These are phyloP conservation scores for Paraplagusia blochii DNA, from an alignment of 2,113 vertebrate genomes.

Conservation along the genomic window DNA sequence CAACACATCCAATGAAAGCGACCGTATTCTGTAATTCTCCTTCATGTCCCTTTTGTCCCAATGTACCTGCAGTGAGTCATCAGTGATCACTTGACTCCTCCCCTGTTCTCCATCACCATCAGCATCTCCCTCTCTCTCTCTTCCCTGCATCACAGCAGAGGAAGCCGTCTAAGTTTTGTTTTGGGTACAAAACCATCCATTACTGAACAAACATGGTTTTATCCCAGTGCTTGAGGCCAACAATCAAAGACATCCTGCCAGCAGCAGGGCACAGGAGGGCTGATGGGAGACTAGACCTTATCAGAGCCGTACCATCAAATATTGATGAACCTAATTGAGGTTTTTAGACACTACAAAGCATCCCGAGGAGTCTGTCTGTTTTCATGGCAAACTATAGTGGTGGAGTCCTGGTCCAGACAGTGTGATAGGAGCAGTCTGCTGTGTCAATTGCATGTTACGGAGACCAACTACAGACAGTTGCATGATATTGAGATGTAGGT, in stretches of 20 bases:
- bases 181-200: constrained; percentile 71
- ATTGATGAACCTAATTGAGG: constrained; percentile 79
- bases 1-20: constrained; percentile 4
- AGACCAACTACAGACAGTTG: constrained; percentile 67
- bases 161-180: constrained; percentile 69
- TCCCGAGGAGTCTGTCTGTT: constrained; percentile 60
- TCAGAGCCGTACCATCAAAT: constrained; percentile 73
- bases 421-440: constrained; percentile 44
- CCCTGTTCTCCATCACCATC: constrained; percentile 1
- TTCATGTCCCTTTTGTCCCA: too few relatives aligned
- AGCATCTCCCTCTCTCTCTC: constrained; percentile 10
- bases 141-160: constrained; percentile 34
- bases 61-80: background rate
- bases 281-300: constrained; percentile 42
- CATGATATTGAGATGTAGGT: constrained; percentile 58
- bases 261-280: constrained; percentile 44
- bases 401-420: constrained; percentile 40
- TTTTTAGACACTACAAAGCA: constrained; percentile 74
- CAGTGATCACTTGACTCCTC: background rate
- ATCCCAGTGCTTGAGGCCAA: constrained; percentile 76
- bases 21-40: constrained; percentile 28
- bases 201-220: constrained; percentile 77
- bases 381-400: constrained; percentile 50
- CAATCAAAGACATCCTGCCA: constrained; percentile 75
- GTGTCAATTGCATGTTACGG: constrained; percentile 70